Evolutionary conservation across 2,113 vertebrate genomes (phyloP), one percentile per base, ranked within the genome.

Genomic region (Neopipo cinnamomea): DNA sequence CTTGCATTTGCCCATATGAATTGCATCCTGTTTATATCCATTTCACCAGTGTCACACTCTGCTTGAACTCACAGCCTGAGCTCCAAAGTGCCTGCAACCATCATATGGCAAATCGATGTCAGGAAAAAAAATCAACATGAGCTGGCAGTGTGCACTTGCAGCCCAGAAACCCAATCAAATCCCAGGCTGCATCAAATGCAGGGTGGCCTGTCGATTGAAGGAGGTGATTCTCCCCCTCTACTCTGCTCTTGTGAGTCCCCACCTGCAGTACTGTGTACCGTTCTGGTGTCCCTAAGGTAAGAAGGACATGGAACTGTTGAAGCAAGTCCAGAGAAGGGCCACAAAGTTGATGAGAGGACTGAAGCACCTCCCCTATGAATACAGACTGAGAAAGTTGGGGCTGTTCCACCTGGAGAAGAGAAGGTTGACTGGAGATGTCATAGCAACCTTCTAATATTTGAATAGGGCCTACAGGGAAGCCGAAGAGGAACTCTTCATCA

Each of bases 1-100:
- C 41, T 85, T 85, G 59, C 41, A 33, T 53, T 74, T 91, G 55
- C 16, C 76, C 35, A 67, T 86, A 77, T 12, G 37, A 94, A 71
- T 70, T 86, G 55, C 72, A 88, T 92, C 59, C 68, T 92, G 59
- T 93, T 94, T 88, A 84, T 86, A 85, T 66, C 58, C 37, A 62
- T 73, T 93, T 90, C 79, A 74, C 58, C 63, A 50, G 22, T 27
- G 50, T 76, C 92, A 66, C 46, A 58, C 58, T 31, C 42, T 88
- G 55, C n/a, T 37, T 61, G 37, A 88, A 62, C 50, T 73, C 46
- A 31, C 49, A n/a, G 58, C 49, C 46, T 73, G 66, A 85, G 49
- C 88, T 74, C 49, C 82, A 70, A 35, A 83, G 37, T 12, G 53
- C n/a, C 84, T 79, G 66, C 44, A 88, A 55, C 9, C 22, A 88